Evolutionary conservation across 2,888 invertebrate genomes (phyloP), one percentile per base, ranked within the genome.

Genomic region (Polyploca ridens): DNA sequence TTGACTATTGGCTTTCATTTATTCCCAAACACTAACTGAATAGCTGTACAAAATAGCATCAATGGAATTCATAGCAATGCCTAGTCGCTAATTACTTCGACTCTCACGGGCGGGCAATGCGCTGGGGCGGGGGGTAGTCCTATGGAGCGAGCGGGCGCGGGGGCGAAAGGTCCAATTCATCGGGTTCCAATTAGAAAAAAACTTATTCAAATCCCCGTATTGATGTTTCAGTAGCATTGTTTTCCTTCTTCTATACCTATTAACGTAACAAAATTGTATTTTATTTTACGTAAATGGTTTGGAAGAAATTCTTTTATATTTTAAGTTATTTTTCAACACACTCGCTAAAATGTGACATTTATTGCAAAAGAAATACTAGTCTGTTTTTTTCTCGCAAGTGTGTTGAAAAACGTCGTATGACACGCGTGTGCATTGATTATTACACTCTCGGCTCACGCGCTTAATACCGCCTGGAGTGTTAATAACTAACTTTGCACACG

Each of bases 131-230:
- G n/a, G 54, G 41, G 13, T 3, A 27, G 27, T 27, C 27, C 6
- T 35, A 6, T 35, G 4, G 19, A 13, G 13, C 7, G 54, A 8
- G 7, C 16, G 49, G 49, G 16, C n/a, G n/a, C 3, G 14, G 46
- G 6, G 49, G n/a, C 6, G 62, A 74, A 75, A 72, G 64, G 71
- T 75, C 69, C 71, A 72, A 74, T 74, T 76, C 73, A 74, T 78
- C 68, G 69, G 65, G 62, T 64, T 71, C 72, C 75, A 76, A 82
- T 79, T 79, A 76, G 46, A 76, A 71, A 75, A 73, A 76, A 75
- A 75, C 69, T 72, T 69, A 71, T 70, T 64, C 60, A 14, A 59
- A 65, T 54, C 58, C 27, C 65, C 35, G 46, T 19, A 35, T 38
- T 19, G 57, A 54, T 44, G 66, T 64, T 54, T 54, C 54, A 54